A percentile compares a stretch with the other conserved stretches of the same genome.
Evolutionary conservation across 2,113 vertebrate species (phyloP).

Genomic region (Connochaetes taurinus): DNA sequence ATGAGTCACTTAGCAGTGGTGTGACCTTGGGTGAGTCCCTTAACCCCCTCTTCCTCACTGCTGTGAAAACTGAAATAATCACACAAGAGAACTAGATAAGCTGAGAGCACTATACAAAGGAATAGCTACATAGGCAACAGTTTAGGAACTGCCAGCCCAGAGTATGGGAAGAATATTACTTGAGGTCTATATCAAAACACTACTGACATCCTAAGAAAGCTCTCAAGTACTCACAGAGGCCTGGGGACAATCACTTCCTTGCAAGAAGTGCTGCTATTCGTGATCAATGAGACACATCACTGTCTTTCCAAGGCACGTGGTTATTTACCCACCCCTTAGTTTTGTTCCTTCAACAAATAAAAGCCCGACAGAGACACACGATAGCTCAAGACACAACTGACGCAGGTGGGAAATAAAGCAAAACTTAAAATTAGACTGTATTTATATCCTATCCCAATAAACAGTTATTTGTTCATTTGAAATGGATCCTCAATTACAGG

Average conservation of each 20-base stretch:
- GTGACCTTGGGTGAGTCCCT: slow-evolving; percentile 44
- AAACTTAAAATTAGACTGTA: not conserved
- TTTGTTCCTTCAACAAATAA: not conserved
- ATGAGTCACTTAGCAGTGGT: not conserved
- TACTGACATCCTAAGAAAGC: not conserved
- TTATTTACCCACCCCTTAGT: not conserved
- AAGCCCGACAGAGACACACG: not conserved
- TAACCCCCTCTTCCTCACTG: not conserved
- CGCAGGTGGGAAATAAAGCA: not conserved
- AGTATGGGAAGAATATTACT: not conserved
- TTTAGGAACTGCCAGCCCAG: not conserved
- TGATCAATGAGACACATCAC: not conserved
- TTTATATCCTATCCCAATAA: not conserved
- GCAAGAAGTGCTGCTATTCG: not conserved
- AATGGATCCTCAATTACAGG: not conserved
- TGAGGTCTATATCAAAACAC: not conserved
- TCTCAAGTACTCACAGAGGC: not conserved
- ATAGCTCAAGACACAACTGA: not conserved
- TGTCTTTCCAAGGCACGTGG: not conserved
- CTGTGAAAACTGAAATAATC: slow-evolving; percentile 35
- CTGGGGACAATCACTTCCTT: not conserved
- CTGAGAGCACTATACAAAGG: not conserved
- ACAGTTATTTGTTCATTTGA: not conserved
- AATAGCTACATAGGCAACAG: not conserved
- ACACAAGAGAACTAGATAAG: not conserved